A percentile compares a stretch with the other conserved stretches of the same genome.
Conservation (phyloP, 2,797 vertebrate species). For the Mormyrus hasselquistii region DNA sequence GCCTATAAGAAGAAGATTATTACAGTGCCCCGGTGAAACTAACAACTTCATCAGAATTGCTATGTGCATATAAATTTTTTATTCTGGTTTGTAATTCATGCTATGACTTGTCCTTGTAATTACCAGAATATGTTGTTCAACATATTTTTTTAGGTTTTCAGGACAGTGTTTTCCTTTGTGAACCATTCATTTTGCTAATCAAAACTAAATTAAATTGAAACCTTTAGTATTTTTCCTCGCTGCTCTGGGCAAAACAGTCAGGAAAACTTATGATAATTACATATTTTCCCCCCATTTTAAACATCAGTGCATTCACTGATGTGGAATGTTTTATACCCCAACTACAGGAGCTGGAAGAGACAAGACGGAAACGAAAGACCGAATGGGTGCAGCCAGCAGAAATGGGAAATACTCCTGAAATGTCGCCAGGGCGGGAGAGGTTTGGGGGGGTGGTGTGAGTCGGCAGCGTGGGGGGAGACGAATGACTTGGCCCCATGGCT, state of each 20-base stretch:
- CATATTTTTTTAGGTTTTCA: not conserved
- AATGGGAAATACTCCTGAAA: not conserved
- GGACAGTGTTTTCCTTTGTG: not conserved
- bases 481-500: slow-evolving; percentile 53
- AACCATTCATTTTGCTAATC: not conserved
- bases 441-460: not conserved
- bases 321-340: not conserved
- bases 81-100: not conserved
- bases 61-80: not conserved
- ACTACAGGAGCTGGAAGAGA: not conserved
- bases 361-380: not conserved
- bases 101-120: not conserved
- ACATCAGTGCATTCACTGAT: not conserved
- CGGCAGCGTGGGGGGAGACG: slow-evolving; percentile 41
- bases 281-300: not conserved
- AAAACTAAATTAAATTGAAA: not conserved
- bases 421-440: not conserved
- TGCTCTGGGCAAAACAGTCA: slow-evolving; percentile 6
- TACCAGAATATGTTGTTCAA: not conserved
- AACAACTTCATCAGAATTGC: not conserved
- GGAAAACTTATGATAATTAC: not conserved
- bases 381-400: not conserved
- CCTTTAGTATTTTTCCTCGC: not conserved
- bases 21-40: not conserved
- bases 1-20: not conserved